These are phyloP conservation scores for Tribolium madens DNA, from an alignment of 1,140 invertebrate species.

Conservation along the genomic window DNA sequence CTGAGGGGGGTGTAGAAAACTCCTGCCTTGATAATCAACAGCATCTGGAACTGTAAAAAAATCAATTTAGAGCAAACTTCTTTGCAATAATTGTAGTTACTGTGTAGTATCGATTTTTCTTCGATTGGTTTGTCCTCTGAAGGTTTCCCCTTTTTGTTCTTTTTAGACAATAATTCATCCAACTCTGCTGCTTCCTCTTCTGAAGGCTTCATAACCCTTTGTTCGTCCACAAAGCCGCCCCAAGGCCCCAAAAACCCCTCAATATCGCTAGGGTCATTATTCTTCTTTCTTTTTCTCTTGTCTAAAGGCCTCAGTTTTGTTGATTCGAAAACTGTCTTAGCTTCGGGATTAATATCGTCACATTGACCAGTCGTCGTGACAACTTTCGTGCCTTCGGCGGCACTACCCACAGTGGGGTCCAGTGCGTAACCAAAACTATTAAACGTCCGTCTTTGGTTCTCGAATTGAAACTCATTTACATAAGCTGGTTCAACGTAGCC, in stretches of 20 bases:
- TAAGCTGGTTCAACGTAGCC: conserved; percentile 96
- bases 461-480: conserved; percentile 98
- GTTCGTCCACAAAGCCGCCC: conserved; percentile 95
- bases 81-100: conserved; percentile 73
- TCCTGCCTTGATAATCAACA: conserved; percentile 96
- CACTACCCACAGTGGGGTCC: conserved; percentile 88
- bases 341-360: conserved; percentile 52
- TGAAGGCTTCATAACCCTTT: conserved; percentile 86
- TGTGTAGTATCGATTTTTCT: conserved; percentile 95
- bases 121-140: conserved; percentile 93
- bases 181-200: conserved; percentile 93
- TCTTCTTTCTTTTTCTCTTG: conserved; percentile 92
- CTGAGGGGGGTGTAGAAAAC: conserved; percentile 93
- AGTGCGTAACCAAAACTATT: conserved; percentile 95
- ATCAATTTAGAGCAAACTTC: conserved; percentile 3
- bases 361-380: conserved; percentile 67
- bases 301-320: conserved; percentile 79
- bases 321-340: conserved; percentile 90
- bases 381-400: conserved; percentile 72
- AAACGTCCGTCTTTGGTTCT: conserved; percentile 97
- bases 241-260: conserved; percentile 97
- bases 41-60: conserved; percentile 86
- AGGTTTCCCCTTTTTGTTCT: conserved; percentile 85
- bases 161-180: conserved; percentile 95
- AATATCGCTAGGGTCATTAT: conserved; percentile 92